Conservation (phyloP, 2,113 vertebrate species). For the Cichladusa arquata region DNA sequence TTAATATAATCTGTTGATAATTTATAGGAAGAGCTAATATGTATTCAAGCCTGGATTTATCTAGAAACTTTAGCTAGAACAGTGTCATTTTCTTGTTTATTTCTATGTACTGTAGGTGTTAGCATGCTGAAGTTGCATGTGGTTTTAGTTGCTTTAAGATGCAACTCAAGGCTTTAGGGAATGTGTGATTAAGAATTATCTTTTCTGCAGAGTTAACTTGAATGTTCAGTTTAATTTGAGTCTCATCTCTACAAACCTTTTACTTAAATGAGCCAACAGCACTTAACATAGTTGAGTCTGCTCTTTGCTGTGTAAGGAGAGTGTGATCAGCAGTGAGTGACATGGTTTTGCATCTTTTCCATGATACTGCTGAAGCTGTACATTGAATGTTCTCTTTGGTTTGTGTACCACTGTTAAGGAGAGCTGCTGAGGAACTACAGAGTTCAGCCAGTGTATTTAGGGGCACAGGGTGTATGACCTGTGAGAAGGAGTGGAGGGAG, state of each 20-base stretch:
- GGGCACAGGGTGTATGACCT: rapidly evolving
- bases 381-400: background rate
- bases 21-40: background rate
- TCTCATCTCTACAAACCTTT: background rate
- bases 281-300: background rate
- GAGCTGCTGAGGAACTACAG: background rate
- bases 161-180: background rate
- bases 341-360: background rate
- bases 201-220: background rate
- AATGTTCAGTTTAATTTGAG: background rate
- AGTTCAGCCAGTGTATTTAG: background rate
- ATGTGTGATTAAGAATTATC: background rate
- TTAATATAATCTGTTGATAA: background rate
- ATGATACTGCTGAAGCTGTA: background rate
- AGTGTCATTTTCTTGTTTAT: background rate
- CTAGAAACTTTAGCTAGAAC: background rate
- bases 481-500: background rate
- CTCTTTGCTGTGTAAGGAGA: background rate
- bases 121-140: background rate
- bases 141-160: background rate
- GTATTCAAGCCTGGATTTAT: background rate
- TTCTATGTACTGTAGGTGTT: background rate
- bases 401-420: background rate
- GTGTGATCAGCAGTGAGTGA: background rate
- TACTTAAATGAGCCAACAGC: background rate